Base-by-base conservation (phyloP, 2,797 vertebrate species). In the Sebastes taczanowskii region DNA sequence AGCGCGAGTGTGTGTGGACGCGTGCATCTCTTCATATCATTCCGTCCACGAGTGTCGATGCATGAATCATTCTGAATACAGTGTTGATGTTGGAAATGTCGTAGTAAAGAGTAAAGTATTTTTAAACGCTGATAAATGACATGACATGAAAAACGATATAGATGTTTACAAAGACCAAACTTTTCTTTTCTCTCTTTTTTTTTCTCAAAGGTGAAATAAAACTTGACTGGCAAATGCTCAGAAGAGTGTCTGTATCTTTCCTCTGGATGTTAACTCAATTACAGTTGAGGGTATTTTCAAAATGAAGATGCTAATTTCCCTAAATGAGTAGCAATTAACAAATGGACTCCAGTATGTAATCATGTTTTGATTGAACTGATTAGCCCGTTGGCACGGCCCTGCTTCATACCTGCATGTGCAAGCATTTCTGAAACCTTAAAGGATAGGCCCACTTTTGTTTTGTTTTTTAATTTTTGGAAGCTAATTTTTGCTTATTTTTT, bases 61-160 rank as follows among this genome's bases (percentile, higher is more conserved):
- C 93, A 94, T 93, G 93, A 92, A 80, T 70, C 90, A 90, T 93
- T 87, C 85, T 88, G 77, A 87, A 89, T 81, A 90, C 89, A 86
- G 77, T 90, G 83, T 92, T 87, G 74, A 85, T 93, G 88, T 91
- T 92, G 86, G 89, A 92, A 89, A 85, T 90, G 86, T 92, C 2
- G 83, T 91, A 92, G 92, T 91, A 83, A 83, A 92, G 88, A 90
- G 71, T 87, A 71, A 86, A 86, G 86, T 87, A 89, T 91, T 92
- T 93, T 91, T 92, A 83, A 94, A 92, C 2, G 69, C 80, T 81
- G 84, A 88, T 76, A 52, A 84, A 89, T 86, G 80, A 90, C n/a
- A 84, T 83, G 80, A 87, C 66, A 90, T 76, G 85, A 91, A 86
- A 88, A 89, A 87, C 4, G 27, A 85, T 88, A 52, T 93, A 86